These are phyloP conservation scores for Python bivittatus DNA, from an alignment of 2,113 vertebrate genomes.

Conservation along the genomic window DNA sequence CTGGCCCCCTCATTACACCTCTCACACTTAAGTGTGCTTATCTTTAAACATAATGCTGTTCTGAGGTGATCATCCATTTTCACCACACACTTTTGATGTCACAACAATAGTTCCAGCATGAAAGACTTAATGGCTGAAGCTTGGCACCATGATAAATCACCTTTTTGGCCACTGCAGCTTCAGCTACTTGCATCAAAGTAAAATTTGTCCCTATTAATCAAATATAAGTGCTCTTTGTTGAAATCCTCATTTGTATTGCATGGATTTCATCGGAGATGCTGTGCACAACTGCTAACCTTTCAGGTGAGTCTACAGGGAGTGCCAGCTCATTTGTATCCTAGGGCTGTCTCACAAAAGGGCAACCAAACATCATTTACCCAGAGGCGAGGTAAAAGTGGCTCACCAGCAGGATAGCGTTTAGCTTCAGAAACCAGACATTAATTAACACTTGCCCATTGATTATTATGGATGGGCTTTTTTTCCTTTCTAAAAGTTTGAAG, in stretches of 20 bases:
- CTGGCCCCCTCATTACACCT: conserved; percentile 45
- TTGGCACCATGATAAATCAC: conserved; percentile 53
- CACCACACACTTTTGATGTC: conserved; percentile 54
- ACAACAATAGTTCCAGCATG: conserved; percentile 45
- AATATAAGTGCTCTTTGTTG: conserved; percentile 53
- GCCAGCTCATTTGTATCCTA: conserved; percentile 58
- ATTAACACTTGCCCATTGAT: conserved; percentile 62
- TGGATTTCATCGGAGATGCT: conserved; percentile 62
- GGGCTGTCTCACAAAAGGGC: conserved; percentile 48
- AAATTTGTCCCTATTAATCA: conserved; percentile 70
- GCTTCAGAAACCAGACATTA: conserved; percentile 56
- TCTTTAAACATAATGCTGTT: conserved; percentile 53
- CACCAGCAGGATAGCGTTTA: conserved; percentile 47
- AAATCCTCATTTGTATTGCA: not conserved
- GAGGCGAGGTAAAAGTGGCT: conserved; percentile 55
- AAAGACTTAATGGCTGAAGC: conserved; percentile 10
- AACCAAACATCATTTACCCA: conserved; percentile 59
- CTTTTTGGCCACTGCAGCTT: conserved; percentile 39
- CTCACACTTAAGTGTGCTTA: conserved; percentile 27
- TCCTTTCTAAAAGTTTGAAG: conserved; percentile 38
- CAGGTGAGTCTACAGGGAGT: conserved; percentile 55
- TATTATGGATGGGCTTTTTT: conserved; percentile 48
- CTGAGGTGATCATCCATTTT: conserved; percentile 55
- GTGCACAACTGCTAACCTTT: conserved; percentile 67
- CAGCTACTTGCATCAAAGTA: conserved; percentile 37